phyloP scores from a whole-genome alignment of 2,113 vertebrate species.

The Melanerpes formicivorus region DNA sequence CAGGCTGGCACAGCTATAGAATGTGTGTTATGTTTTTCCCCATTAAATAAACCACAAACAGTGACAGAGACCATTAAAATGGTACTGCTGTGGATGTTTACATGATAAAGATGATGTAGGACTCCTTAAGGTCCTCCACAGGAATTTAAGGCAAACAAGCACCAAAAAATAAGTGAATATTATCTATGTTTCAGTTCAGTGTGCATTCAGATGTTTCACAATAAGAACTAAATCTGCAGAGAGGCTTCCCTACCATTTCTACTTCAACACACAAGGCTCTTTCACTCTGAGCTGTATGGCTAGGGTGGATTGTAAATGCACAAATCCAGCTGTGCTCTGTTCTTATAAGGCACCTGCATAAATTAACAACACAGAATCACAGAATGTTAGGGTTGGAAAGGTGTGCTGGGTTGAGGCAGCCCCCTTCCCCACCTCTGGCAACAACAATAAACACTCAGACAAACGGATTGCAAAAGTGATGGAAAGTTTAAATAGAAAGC shows the following conservation, averaged over 20 bases:
- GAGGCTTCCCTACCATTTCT: not conserved
- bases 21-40: too few species aligned
- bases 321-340: not conserved
- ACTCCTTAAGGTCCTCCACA: not conserved
- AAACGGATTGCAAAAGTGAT: too few species aligned
- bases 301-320: not conserved
- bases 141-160: not conserved
- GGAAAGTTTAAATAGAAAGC: too few species aligned
- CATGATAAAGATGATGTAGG: not conserved
- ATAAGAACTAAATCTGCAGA: not conserved
- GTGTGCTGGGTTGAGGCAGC: too few species aligned
- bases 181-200: not conserved
- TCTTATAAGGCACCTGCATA: not conserved
- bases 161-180: not conserved
- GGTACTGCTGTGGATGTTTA: not conserved
- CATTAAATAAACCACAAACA: not conserved
- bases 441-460: too few species aligned
- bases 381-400: too few species aligned
- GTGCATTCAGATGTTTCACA: not conserved
- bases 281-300: not conserved
- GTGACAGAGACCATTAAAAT: not conserved
- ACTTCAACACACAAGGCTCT: not conserved
- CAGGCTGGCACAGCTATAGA: not conserved
- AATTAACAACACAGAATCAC: not conserved
- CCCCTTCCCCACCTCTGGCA: too few species aligned